Base-by-base conservation (phyloP, 2,797 vertebrate genomes). In the Hapalemur alaotrensis region DNA sequence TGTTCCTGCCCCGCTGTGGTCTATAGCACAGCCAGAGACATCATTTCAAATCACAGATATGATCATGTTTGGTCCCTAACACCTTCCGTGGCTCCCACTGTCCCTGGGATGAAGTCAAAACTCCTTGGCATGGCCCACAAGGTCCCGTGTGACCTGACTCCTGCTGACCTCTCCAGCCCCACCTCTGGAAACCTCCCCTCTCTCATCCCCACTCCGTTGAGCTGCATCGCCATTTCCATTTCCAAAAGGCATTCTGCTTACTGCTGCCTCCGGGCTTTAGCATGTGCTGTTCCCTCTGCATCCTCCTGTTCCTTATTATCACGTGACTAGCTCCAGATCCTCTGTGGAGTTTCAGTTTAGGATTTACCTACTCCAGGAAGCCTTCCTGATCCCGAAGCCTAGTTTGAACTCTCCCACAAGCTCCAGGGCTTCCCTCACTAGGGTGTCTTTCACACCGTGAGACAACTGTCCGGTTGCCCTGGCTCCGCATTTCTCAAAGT, bases 381-480 rank as follows among this genome's bases (percentile, higher is more conserved):
- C 28, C 70, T 38, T 70, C 46, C 14, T 18, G 41, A 59, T 9
- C 50, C 15, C 25, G 22, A 48, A 14, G 38, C 18, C 59, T 10
- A 23, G 12, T 10, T 70, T n/a, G 23, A 48, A 12, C 73, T 41
- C 9, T 1, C 28, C 10, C 54, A 18, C 52, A 15, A 22, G 10
- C 25, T 50, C 32, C 7, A 8, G 63, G 35, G 14, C 11, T 14
- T 14, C 22, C 11, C 2, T 38, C 30, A 0, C 14, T 41, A n/a
- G 1, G 23, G 17, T 28, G 75, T 4, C 0, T 12, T 38, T 13
- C 6, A 9, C 50, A 46, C 9, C 3, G 7, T 18, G 30, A 48
- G 32, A 30, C 41, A 32, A 0, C 6, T 28, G 9, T 43, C 46
- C 18, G 11, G 3, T 2, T 46, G n/a, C 30, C 25, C 32, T 18